phyloP scores from a whole-genome alignment of 2,888 invertebrate genomes.

The Pomacea canaliculata region DNA sequence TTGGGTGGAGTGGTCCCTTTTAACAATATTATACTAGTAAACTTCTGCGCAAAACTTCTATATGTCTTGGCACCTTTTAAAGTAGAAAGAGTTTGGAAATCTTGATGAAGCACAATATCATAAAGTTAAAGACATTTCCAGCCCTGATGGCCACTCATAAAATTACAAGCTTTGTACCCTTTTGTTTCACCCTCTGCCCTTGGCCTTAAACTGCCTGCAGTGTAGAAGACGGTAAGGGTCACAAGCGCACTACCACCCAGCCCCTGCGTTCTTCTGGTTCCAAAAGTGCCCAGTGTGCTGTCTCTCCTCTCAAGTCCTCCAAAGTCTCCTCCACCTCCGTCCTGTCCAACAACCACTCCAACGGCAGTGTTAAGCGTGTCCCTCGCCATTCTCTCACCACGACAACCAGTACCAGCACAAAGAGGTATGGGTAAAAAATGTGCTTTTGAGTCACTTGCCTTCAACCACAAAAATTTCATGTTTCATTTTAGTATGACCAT shows the following conservation, averaged over 20 bases:
- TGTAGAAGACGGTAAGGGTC: conserved; percentile 59
- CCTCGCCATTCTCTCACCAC: conserved; percentile 39
- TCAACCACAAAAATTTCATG: too few species aligned
- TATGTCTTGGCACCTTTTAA: too few species aligned
- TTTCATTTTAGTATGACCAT: too few species aligned
- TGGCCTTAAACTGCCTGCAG: conserved; percentile 35
- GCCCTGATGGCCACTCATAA: neutral
- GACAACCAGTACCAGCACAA: conserved; percentile 52
- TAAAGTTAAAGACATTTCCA: too few species aligned
- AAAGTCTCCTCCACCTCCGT: conserved; percentile 52
- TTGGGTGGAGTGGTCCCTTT: too few species aligned
- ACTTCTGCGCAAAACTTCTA: too few species aligned
- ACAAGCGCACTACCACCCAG: conserved; percentile 62
- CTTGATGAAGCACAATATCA: too few species aligned
- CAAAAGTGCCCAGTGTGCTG: conserved; percentile 58
- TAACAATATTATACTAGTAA: too few species aligned
- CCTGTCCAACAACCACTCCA: conserved; percentile 37
- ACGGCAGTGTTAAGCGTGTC: conserved; percentile 44
- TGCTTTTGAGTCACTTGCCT: too few species aligned
- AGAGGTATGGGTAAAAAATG: conserved; percentile 49
- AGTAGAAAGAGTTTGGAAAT: too few species aligned
- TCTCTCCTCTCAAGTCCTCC: conserved; percentile 63
- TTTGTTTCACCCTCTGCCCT: neutral
- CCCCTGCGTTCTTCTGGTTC: conserved; percentile 52
- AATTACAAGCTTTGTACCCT: neutral